A percentile compares a stretch with the other conserved stretches of the same genome.
These are phyloP conservation scores for Esox lucius DNA, from an alignment of 2,797 vertebrate species.

Conservation along the genomic window DNA sequence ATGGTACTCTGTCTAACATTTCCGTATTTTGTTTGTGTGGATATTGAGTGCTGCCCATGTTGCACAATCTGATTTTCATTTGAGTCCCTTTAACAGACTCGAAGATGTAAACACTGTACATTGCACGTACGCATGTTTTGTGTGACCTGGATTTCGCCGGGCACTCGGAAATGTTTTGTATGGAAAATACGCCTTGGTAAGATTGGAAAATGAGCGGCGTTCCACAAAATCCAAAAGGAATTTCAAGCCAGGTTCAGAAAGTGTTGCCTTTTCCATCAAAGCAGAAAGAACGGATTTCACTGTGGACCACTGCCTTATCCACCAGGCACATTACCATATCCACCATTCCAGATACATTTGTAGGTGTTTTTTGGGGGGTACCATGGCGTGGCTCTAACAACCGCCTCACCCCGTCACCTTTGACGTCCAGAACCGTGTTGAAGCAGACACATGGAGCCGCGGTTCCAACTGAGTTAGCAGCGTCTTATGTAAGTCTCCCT, in stretches of 20 bases:
- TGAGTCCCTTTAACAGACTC: neutral
- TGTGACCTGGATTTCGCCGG: neutral
- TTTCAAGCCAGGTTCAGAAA: neutral
- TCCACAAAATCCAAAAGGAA: neutral
- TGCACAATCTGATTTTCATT: slow-evolving; percentile 5
- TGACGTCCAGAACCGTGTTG: neutral
- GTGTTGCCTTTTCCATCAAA: slow-evolving; percentile 3
- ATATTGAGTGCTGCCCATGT: neutral
- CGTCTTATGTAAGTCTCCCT: too few species aligned
- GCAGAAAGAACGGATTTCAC: neutral
- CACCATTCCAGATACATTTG: too few species aligned
- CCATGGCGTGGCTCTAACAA: neutral
- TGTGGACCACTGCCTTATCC: neutral
- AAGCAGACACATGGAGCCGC: too few species aligned
- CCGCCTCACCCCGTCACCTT: too few species aligned
- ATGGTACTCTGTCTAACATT: neutral
- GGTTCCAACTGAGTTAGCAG: too few species aligned
- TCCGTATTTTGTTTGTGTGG: neutral
- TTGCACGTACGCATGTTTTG: neutral
- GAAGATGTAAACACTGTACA: slow-evolving; percentile 3
- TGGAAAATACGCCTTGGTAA: neutral
- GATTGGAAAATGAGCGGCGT: neutral
- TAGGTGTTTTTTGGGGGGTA: too few species aligned
- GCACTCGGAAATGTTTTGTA: neutral
- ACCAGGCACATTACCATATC: too few species aligned